Conservation (phyloP, 2,888 invertebrate genomes). For the Alcis repandata region DNA sequence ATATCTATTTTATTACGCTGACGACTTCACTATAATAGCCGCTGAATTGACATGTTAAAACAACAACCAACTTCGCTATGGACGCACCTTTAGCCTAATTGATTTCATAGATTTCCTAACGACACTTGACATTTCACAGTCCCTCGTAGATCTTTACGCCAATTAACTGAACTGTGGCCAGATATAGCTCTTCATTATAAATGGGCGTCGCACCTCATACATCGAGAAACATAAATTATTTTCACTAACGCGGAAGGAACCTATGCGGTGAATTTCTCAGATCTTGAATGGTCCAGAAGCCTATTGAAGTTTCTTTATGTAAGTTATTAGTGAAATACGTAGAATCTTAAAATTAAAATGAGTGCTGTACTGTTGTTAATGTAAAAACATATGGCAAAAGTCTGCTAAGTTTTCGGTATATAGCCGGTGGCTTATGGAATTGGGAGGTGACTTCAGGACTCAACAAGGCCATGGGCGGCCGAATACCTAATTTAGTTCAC, state of each 20-base stretch:
- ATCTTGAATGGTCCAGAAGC: constrained; percentile 8
- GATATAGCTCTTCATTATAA: constrained; percentile 46
- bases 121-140: constrained; percentile 9
- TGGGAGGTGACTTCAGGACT: no score
- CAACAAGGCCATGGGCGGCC: no score
- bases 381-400: no score
- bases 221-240: constrained; percentile 55
- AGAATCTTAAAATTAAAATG: no score
- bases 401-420: no score
- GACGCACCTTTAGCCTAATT: neutral
- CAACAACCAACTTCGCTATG: neutral
- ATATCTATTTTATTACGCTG: no score
- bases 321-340: neutral
- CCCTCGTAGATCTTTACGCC: constrained; percentile 32
- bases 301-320: neutral
- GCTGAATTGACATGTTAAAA: no score
- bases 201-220: constrained; percentile 50
- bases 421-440: no score
- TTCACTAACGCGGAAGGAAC: constrained; percentile 41
- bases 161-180: constrained; percentile 40
- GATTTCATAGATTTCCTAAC: neutral
- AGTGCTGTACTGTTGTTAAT: no score
- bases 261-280: constrained; percentile 6
- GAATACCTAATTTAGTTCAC: no score
- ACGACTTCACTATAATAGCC: no score